Conservation (phyloP, 2,797 vertebrate genomes). For the Chelonia mydas region DNA sequence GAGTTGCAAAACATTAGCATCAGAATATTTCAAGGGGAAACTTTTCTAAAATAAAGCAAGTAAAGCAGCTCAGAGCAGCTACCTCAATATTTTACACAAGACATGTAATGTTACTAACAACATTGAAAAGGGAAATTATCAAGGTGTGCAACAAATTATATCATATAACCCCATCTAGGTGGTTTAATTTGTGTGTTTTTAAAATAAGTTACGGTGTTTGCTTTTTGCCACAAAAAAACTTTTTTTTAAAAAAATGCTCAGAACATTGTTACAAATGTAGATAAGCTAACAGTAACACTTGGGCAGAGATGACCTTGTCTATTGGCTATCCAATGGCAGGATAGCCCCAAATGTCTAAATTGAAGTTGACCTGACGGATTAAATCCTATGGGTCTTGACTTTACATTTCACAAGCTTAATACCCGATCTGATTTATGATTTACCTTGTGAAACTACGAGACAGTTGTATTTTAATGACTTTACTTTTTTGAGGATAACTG, state of each 20-base stretch:
- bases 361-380: conserved; percentile 49
- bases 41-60: conserved; percentile 58
- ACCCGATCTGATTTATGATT: conserved; percentile 68
- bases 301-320: conserved; percentile 18
- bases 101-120: conserved; percentile 53
- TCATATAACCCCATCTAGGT: conserved; percentile 33
- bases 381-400: conserved; percentile 48
- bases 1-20: conserved; percentile 60
- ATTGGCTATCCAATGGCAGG: conserved; percentile 4
- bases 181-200: conserved; percentile 54
- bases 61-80: conserved; percentile 39
- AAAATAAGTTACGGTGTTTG: conserved; percentile 14
- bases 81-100: conserved; percentile 59
- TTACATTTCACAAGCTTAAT: conserved; percentile 70
- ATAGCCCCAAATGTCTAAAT: conserved; percentile 22
- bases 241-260: conserved; percentile 36
- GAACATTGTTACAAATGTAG: conserved; percentile 13
- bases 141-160: conserved; percentile 35
- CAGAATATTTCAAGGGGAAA: conserved; percentile 46
- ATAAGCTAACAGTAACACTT: conserved; percentile 13
- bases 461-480: conserved; percentile 71
- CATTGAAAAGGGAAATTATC: conserved; percentile 59
- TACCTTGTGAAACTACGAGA: conserved; percentile 62
- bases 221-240: background rate
- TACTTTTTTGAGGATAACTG: conserved; percentile 74